A percentile compares a stretch with the other conserved stretches of the same genome.
Evolutionary conservation across 2,113 vertebrate species (phyloP).

Genomic region (Lates calcarifer): DNA sequence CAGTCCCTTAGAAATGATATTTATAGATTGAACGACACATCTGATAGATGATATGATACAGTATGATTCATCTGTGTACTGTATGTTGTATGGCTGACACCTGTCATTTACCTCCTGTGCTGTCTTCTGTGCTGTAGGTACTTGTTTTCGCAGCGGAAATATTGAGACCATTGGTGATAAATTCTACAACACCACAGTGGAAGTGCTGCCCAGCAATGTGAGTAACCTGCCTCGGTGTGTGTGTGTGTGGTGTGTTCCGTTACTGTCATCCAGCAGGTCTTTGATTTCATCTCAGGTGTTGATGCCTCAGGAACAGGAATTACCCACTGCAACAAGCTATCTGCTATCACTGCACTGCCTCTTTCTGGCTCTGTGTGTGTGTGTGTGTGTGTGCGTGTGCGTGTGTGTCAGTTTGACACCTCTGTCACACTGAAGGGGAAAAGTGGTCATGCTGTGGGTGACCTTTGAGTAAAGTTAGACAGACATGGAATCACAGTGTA

Average conservation of each 20-base stretch:
- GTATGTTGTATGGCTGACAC: too few relatives aligned
- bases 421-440: slow-evolving; percentile 26
- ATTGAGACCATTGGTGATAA: slow-evolving; percentile 84
- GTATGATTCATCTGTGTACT: too few relatives aligned
- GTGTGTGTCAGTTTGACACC: slow-evolving; percentile 9
- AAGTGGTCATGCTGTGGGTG: slow-evolving; percentile 26
- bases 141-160: slow-evolving; percentile 89
- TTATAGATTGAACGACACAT: too few relatives aligned
- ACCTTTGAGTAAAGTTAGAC: slow-evolving; percentile 63
- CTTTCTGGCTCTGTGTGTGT: background rate
- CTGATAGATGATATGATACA: too few relatives aligned
- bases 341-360: slow-evolving; percentile 21
- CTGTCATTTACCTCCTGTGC: too few relatives aligned
- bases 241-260: slow-evolving; percentile 24
- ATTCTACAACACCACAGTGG: slow-evolving; percentile 89
- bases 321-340: slow-evolving; percentile 37
- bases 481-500: background rate
- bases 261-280: background rate
- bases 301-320: slow-evolving; percentile 25
- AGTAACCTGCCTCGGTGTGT: slow-evolving; percentile 66
- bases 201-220: slow-evolving; percentile 86
- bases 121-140: slow-evolving; percentile 77
- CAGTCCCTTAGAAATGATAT: too few relatives aligned
- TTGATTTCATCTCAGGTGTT: slow-evolving; percentile 53
- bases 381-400: too few relatives aligned